phyloP scores from a whole-genome alignment of 2,113 vertebrate species.

The Spea bombifrons region DNA sequence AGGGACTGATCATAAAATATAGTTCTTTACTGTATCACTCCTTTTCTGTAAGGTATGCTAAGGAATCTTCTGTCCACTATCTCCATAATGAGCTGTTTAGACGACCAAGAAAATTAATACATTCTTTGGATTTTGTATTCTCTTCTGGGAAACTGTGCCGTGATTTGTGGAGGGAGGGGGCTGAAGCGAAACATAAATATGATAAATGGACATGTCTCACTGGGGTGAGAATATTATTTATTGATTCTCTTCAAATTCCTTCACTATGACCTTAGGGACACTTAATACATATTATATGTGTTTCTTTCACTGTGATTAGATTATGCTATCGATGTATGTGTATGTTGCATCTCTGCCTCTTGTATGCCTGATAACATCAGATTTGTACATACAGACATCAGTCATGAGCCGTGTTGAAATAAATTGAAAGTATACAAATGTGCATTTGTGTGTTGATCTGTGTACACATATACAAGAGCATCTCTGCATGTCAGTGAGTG shows the following conservation, averaged over 20 bases:
- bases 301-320: background rate
- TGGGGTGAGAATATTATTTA: slow-evolving; percentile 40
- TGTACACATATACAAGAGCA: too few species aligned
- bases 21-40: too few species aligned
- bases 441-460: too few species aligned
- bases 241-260: slow-evolving; percentile 34
- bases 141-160: too few species aligned
- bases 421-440: too few species aligned
- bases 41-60: background rate
- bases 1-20: too few species aligned
- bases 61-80: background rate
- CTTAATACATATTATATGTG: slow-evolving; percentile 10
- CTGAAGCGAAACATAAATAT: slow-evolving; percentile 15
- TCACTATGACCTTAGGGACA: slow-evolving; percentile 7
- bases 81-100: background rate
- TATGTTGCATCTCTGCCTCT: background rate
- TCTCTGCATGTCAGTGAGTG: too few species aligned
- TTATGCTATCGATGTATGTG: slow-evolving; percentile 19
- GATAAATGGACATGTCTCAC: slow-evolving; percentile 29
- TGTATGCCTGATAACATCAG: too few species aligned
- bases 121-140: background rate
- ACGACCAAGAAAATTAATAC: background rate
- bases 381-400: too few species aligned
- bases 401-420: too few species aligned
- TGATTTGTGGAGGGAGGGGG: too few species aligned